phyloP scores from a whole-genome alignment of 2,113 vertebrate genomes.

The Mastomys coucha region DNA sequence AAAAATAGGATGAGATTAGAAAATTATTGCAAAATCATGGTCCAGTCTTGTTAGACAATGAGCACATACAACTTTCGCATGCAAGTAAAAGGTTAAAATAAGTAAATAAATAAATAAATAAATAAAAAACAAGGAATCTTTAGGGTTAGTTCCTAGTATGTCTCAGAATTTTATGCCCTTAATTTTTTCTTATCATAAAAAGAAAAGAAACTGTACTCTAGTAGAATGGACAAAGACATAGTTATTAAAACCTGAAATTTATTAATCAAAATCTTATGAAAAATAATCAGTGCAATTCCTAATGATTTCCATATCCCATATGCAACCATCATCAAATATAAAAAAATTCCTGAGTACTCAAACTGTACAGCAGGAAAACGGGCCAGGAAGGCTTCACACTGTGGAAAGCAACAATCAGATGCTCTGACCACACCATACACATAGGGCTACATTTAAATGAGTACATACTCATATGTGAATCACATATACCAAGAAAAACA shows the following conservation, averaged over 20 bases:
- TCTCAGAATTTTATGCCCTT: neutral
- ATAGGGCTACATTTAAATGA: neutral
- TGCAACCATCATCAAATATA: neutral
- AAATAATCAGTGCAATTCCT: neutral
- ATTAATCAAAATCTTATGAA: neutral
- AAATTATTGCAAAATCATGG: constrained; percentile 33
- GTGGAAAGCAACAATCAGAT: neutral
- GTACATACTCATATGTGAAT: neutral
- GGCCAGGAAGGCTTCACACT: neutral
- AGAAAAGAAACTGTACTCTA: neutral
- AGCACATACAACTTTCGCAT: neutral
- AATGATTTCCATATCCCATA: neutral
- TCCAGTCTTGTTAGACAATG: constrained; percentile 14
- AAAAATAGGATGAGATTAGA: constrained; percentile 19
- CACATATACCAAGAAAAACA: neutral
- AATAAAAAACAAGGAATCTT: neutral
- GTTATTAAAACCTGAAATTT: neutral
- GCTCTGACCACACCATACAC: neutral
- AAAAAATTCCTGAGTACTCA: neutral
- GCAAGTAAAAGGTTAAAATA: neutral
- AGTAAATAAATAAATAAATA: neutral
- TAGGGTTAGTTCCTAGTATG: neutral
- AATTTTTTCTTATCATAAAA: neutral
- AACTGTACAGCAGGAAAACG: neutral
- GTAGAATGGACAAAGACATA: neutral